phyloP scores from a whole-genome alignment of 2,797 vertebrate species.

The Synanceia verrucosa region DNA sequence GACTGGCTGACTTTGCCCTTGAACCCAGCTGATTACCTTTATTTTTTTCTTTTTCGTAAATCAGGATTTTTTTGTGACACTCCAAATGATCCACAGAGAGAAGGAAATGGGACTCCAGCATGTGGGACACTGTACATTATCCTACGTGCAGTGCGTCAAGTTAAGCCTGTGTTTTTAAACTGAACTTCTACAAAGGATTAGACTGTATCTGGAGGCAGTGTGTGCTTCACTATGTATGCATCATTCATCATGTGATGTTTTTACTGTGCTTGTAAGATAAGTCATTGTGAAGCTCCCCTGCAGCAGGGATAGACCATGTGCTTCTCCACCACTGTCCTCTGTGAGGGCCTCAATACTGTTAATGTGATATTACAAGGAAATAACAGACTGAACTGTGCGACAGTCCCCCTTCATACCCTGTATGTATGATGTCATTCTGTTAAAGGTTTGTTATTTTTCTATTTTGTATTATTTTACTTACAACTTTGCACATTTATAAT shows the following conservation, averaged over 20 bases:
- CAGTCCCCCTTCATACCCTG: neutral
- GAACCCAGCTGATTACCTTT: conserved; percentile 62
- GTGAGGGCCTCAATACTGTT: conserved; percentile 15
- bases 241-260: conserved; percentile 73
- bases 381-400: too few species aligned
- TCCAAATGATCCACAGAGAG: neutral
- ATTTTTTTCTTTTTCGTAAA: neutral
- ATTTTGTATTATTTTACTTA: neutral
- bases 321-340: conserved; percentile 23
- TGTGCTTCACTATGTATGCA: conserved; percentile 47
- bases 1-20: conserved; percentile 68
- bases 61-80: conserved; percentile 17
- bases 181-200: neutral
- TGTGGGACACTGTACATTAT: conserved; percentile 29
- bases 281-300: conserved; percentile 37
- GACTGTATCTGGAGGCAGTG: conserved; percentile 7
- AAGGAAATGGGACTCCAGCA: conserved; percentile 48
- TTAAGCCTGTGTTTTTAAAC: neutral
- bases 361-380: conserved; percentile 17
- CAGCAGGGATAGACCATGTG: conserved; percentile 37
- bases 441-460: neutral
- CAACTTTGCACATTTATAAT: neutral
- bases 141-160: neutral
- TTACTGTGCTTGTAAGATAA: conserved; percentile 32
- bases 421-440: neutral